phyloP scores from a whole-genome alignment of 1,140 invertebrate species.

The Trypoxylus dichotomus region DNA sequence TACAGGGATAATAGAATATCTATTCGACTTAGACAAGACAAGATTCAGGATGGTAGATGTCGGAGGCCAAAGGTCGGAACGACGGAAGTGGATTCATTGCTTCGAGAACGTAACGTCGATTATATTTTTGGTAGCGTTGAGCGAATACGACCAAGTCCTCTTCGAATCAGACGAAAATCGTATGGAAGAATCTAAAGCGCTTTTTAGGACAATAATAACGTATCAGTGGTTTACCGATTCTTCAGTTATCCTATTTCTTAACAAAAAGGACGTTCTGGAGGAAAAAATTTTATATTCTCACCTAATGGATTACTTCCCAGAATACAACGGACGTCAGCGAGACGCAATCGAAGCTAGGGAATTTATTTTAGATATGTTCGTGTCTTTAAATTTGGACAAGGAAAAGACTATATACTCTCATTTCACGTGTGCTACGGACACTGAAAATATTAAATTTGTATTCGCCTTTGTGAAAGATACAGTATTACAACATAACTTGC shows the following conservation, averaged over 20 bases:
- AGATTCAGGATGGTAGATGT: constrained; percentile 57
- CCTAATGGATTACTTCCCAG: constrained; percentile 99
- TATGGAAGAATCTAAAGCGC: constrained; percentile 99
- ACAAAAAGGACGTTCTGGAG: constrained; percentile 99
- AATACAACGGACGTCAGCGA: constrained; percentile 98
- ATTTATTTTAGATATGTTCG: constrained; percentile 99
- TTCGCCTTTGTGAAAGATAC: constrained; percentile 99
- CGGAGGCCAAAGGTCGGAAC: constrained; percentile 94
- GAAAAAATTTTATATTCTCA: constrained; percentile 99
- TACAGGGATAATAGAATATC: neutral
- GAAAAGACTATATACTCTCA: constrained; percentile 99
- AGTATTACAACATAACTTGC: constrained; percentile 97
- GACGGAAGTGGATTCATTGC: constrained; percentile 99
- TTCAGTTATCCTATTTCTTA: constrained; percentile 99
- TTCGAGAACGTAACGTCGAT: constrained; percentile 98
- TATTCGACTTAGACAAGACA: neutral
- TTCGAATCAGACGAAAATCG: constrained; percentile 79
- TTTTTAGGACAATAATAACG: constrained; percentile 99
- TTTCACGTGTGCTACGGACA: constrained; percentile 99
- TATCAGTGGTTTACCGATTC: constrained; percentile 99
- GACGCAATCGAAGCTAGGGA: constrained; percentile 98
- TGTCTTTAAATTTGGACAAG: constrained; percentile 98
- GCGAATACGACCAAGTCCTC: constrained; percentile 50
- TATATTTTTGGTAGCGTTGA: constrained; percentile 95
- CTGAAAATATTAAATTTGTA: constrained; percentile 98